Base-by-base conservation (phyloP, 2,797 vertebrate genomes). In the Micromesistius poutassou region DNA sequence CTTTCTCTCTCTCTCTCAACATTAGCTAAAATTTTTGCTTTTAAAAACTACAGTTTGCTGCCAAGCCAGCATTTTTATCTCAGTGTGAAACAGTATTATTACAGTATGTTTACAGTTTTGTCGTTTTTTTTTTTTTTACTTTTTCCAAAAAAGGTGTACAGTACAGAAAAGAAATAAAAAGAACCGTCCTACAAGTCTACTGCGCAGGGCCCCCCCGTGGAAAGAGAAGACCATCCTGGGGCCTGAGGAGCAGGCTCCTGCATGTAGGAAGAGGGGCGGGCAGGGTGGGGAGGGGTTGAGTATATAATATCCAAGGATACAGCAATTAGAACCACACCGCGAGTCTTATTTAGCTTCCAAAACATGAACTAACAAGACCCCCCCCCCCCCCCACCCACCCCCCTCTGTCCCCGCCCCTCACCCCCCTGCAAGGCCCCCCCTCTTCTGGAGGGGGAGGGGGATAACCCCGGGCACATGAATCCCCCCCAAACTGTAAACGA, bases 41-140 rank as follows among this genome's bases (percentile, higher is more conserved):
- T 98, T 96, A 97, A 97, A 98, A 98, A 98, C 97, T 97, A 97
- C 96, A 97, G 96, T 96, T 94, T 96, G 96, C 96, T 97, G 97
- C 96, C 96, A 95, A 96, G 94, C 95, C 96, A 97, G 96, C 96
- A 86, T 55, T 55, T 55, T 55, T 94, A 95, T 95, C 95, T 96
- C 95, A 97, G 94, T 95, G 97, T 97, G 96, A 97, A 97, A 97
- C 96, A 94, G 93, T 94, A 93, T 97, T 95, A 96, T 97, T 98
- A 98, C 97, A 98, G 96, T 96, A 97, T 97, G 96, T 96, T 96
- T 97, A 98, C 97, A 97, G 96, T 96, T 96, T 93, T 82, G 46
- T 74, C 78, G 25, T 74, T 12, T 73, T 13, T 46, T 74, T 42
- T 42, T 30, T 46, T 25, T 30, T 55, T 55, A 22, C 2, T 31